These are phyloP conservation scores for Buathra laborator DNA, from an alignment of 2,888 invertebrate genomes.

Conservation along the genomic window DNA sequence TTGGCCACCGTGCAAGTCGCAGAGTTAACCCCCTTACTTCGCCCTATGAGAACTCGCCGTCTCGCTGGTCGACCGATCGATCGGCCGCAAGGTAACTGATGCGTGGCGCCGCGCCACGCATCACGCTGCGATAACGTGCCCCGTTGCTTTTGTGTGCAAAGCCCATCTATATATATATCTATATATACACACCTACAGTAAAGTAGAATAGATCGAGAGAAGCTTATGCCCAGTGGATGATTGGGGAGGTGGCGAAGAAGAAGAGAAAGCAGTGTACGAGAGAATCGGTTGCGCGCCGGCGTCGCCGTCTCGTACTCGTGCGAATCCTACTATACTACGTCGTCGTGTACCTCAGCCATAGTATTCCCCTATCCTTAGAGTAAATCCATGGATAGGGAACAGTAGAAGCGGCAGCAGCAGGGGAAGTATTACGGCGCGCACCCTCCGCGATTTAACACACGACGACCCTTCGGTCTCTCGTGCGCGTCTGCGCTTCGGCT, in stretches of 20 bases:
- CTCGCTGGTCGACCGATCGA: constrained; percentile 23
- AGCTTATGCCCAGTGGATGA: neutral
- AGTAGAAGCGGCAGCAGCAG: constrained; percentile 1
- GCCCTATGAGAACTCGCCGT: neutral
- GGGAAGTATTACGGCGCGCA: constrained; percentile 28
- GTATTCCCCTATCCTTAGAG: neutral
- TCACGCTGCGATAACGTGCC: neutral
- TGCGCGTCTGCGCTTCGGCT: constrained; percentile 31
- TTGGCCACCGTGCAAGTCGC: constrained; percentile 9
- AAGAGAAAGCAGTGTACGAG: neutral
- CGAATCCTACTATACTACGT: constrained; percentile 17
- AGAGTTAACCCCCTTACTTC: neutral
- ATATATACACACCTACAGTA: neutral
- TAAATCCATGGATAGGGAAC: too few species aligned
- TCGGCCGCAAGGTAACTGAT: constrained; percentile 3
- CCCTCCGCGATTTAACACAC: constrained; percentile 5
- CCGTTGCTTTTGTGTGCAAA: constrained; percentile 1
- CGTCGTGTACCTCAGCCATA: neutral
- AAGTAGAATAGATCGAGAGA: neutral
- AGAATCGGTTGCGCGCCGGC: constrained; percentile 31
- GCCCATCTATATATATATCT: neutral
- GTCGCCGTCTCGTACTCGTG: constrained; percentile 6
- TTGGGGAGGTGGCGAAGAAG: neutral
- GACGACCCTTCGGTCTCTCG: constrained; percentile 22
- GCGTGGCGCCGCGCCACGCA: constrained; percentile 16